phyloP scores from a whole-genome alignment of 2,888 invertebrate genomes.

The Blera fallax region DNA sequence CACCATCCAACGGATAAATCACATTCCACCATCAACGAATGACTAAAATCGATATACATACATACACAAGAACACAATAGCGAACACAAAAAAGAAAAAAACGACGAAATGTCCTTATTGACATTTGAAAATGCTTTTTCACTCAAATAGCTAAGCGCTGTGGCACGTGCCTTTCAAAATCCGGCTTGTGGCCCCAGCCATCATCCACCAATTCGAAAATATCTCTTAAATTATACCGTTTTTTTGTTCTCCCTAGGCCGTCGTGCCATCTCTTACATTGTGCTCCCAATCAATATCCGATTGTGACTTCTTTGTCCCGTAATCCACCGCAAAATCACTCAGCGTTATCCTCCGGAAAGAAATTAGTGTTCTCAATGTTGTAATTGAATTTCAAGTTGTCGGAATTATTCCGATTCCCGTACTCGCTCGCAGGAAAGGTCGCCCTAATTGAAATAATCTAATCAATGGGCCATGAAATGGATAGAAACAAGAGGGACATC shows the following conservation, averaged over 20 bases:
- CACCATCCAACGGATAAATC: not conserved
- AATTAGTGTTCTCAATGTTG: slow-evolving; percentile 48
- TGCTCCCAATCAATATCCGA: slow-evolving; percentile 28
- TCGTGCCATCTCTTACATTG: not conserved
- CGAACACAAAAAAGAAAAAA: not conserved
- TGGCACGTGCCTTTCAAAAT: slow-evolving; percentile 16
- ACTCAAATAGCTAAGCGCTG: not conserved
- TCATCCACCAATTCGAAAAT: slow-evolving; percentile 16
- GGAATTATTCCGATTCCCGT: slow-evolving; percentile 18
- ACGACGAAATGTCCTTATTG: not conserved
- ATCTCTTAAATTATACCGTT: slow-evolving; percentile 9
- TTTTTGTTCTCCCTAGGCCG: not conserved
- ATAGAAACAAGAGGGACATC: slow-evolving; percentile 35
- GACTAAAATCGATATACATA: not conserved
- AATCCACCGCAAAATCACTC: slow-evolving; percentile 35
- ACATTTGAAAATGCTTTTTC: not conserved
- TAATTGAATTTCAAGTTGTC: slow-evolving; percentile 44
- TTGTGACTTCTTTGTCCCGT: slow-evolving; percentile 16
- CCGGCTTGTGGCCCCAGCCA: not conserved
- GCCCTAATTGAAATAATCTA: slow-evolving; percentile 43
- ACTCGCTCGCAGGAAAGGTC: not conserved
- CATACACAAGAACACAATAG: not conserved
- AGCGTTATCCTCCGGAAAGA: slow-evolving; percentile 33
- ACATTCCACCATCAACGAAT: not conserved
- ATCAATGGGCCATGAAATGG: slow-evolving; percentile 55